A percentile compares a stretch with the other conserved stretches of the same genome.
Conservation (phyloP, 2,888 invertebrate genomes). For the Epirrhoe alternata region DNA sequence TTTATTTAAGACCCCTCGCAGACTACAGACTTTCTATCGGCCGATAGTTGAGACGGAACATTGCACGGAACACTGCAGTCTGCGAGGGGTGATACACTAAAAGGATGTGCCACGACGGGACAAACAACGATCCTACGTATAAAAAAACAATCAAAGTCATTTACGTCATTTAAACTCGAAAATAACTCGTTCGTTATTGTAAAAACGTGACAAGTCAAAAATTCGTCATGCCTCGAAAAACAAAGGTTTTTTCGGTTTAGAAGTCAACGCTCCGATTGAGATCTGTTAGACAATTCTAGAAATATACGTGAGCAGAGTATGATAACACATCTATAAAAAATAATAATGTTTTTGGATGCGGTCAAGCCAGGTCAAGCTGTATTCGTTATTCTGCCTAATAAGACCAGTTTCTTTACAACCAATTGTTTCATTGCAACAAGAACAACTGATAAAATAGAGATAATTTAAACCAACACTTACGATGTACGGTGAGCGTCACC, state of each 20-base stretch:
- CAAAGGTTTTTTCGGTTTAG: slow-evolving; percentile 50
- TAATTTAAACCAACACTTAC: too few relatives aligned
- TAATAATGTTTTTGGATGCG: neutral
- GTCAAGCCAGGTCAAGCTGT: neutral
- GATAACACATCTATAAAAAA: slow-evolving; percentile 40
- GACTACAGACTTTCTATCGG: too few relatives aligned
- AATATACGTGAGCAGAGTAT: slow-evolving; percentile 59
- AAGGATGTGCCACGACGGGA: neutral
- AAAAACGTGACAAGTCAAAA: slow-evolving; percentile 55
- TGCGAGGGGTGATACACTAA: too few relatives aligned
- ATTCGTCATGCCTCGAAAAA: slow-evolving; percentile 55
- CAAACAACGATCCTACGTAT: too few relatives aligned
- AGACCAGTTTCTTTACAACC: too few relatives aligned
- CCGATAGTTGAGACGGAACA: too few relatives aligned
- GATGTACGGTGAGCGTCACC: too few relatives aligned
- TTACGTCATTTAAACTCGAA: neutral
- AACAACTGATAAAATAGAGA: too few relatives aligned
- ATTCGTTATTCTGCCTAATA: neutral
- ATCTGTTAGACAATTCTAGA: slow-evolving; percentile 58
- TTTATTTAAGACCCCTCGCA: too few relatives aligned
- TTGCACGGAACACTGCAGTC: too few relatives aligned
- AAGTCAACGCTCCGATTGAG: slow-evolving; percentile 57
- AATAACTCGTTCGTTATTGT: slow-evolving; percentile 14
- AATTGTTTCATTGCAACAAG: too few relatives aligned
- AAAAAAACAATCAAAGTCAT: slow-evolving; percentile 1